These are phyloP conservation scores for Armadillidium nasatum DNA, from an alignment of 1,140 invertebrate species.

Conservation along the genomic window DNA sequence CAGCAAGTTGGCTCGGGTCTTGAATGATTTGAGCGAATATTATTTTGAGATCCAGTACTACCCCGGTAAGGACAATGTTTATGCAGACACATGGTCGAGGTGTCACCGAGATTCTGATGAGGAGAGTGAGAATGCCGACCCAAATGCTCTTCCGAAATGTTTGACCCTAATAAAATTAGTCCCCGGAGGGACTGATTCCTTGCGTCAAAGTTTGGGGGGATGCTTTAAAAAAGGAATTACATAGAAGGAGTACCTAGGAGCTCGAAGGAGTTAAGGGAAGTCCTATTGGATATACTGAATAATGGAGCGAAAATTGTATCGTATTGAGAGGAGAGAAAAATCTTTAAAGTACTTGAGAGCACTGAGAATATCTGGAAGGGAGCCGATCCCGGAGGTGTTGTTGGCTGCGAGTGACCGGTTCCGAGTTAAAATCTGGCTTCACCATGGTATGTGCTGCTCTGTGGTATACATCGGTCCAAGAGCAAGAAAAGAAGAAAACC, in stretches of 20 bases:
- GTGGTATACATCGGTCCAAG: constrained; percentile 2
- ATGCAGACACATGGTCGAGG: not conserved
- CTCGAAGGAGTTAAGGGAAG: not conserved
- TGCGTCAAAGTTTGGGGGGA: not conserved
- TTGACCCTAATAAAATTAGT: not conserved
- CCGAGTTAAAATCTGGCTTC: not conserved
- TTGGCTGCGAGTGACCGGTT: not conserved
- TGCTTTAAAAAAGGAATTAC: not conserved
- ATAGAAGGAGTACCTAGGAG: not conserved
- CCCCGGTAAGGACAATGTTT: not conserved
- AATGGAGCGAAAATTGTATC: not conserved
- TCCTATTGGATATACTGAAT: not conserved
- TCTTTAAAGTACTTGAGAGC: not conserved
- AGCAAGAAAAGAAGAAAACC: not conserved
- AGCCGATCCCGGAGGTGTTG: not conserved
- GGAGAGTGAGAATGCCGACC: not conserved
- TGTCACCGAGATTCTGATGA: not conserved
- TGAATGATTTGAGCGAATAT: constrained; percentile 1
- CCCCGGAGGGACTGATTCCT: not conserved
- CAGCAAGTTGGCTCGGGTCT: not conserved
- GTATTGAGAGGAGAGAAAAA: not conserved
- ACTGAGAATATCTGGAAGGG: not conserved
- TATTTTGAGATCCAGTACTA: not conserved
- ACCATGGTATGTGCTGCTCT: no score
- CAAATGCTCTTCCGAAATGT: not conserved